Conservation (phyloP, 2,113 vertebrate genomes). For the Paramormyrops kingsleyae region DNA sequence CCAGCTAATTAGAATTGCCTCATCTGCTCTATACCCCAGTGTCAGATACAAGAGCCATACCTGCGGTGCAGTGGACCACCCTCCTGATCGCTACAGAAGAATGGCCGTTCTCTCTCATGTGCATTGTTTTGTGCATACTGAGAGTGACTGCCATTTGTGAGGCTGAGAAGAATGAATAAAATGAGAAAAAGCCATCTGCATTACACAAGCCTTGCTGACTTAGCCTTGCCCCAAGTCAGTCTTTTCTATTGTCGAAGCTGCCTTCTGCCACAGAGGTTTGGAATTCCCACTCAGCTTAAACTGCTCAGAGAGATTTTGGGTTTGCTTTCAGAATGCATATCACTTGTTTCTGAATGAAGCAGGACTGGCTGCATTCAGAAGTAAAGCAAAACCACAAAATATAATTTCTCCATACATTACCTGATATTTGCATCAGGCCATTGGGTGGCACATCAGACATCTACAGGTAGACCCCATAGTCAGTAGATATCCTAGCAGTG, state of each 20-base stretch:
- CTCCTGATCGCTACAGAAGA: not conserved
- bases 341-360: not conserved
- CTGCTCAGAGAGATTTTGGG: not conserved
- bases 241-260: not conserved
- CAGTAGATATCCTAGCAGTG: not conserved
- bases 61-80: not conserved
- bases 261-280: slow-evolving; percentile 16
- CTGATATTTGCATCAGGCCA: not conserved
- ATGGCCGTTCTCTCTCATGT: not conserved
- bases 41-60: not conserved
- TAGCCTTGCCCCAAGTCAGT: not conserved
- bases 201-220: not conserved
- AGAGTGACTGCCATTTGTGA: not conserved
- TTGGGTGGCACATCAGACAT: too few relatives aligned
- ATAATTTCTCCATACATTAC: not conserved
- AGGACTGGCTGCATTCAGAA: not conserved
- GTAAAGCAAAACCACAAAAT: not conserved
- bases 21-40: not conserved
- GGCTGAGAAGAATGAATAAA: not conserved
- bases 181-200: slow-evolving; percentile 7
- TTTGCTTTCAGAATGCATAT: not conserved
- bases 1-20: not conserved
- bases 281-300: slow-evolving; percentile 9
- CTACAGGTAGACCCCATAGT: not conserved
- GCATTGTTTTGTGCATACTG: not conserved